phyloP scores from a whole-genome alignment of 2,888 invertebrate species.

The Andrena chrysosceles region DNA sequence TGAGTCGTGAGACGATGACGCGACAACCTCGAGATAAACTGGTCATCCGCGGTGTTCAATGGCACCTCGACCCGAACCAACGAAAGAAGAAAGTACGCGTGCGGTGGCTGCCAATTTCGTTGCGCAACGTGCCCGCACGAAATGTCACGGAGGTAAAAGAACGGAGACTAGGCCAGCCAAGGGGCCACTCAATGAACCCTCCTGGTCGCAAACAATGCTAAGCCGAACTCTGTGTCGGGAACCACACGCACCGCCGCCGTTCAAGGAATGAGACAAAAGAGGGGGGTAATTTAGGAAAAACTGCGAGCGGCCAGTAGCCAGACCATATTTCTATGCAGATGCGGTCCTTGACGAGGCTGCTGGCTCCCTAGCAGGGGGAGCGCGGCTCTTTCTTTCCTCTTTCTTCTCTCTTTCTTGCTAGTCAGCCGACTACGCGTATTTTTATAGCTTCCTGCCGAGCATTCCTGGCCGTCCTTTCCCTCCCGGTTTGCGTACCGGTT shows the following conservation, averaged over 20 bases:
- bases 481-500: slow-evolving; percentile 56
- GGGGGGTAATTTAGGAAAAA: slow-evolving; percentile 32
- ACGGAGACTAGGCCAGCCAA: slow-evolving; percentile 1
- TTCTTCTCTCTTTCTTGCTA: slow-evolving; percentile 21
- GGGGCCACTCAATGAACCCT: neutral
- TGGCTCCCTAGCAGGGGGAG: neutral
- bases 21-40: slow-evolving; percentile 73
- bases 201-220: neutral
- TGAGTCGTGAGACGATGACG: slow-evolving; percentile 66
- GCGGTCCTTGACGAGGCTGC: slow-evolving; percentile 31
- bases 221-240: too few relatives aligned
- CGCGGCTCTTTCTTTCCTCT: slow-evolving; percentile 11
- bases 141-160: slow-evolving; percentile 40
- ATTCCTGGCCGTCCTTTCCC: slow-evolving; percentile 57
- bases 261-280: neutral
- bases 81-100: slow-evolving; percentile 52
- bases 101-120: slow-evolving; percentile 43
- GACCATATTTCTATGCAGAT: slow-evolving; percentile 52
- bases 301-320: slow-evolving; percentile 3
- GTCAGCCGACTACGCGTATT: slow-evolving; percentile 51
- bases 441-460: slow-evolving; percentile 67
- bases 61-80: slow-evolving; percentile 31
- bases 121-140: slow-evolving; percentile 44
- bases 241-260: too few relatives aligned
- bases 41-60: slow-evolving; percentile 56